These are phyloP conservation scores for Xiphophorus maculatus DNA, from an alignment of 2,113 vertebrate species.

Conservation along the genomic window DNA sequence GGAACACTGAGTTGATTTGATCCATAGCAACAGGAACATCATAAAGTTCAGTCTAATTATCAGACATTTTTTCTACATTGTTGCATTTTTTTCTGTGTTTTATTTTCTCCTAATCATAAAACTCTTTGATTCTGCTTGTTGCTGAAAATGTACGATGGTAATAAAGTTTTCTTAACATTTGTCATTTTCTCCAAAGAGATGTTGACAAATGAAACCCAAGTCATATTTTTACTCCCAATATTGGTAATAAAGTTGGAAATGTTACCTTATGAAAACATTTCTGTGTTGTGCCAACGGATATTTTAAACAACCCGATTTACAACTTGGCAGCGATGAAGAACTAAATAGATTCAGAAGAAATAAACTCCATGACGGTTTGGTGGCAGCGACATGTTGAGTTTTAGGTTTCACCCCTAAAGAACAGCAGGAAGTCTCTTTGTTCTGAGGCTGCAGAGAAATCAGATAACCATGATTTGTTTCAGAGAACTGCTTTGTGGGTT, in stretches of 20 bases:
- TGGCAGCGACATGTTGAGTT: background rate
- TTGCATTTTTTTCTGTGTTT: too few relatives aligned
- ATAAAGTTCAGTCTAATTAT: too few relatives aligned
- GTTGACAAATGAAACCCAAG: background rate
- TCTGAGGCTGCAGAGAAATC: background rate
- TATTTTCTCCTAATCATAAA: too few relatives aligned
- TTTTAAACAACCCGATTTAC: background rate
- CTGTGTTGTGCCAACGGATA: background rate
- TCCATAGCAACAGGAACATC: too few relatives aligned
- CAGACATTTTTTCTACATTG: too few relatives aligned
- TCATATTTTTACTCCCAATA: background rate
- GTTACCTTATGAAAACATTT: background rate
- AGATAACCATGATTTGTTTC: background rate
- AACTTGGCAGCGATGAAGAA: background rate
- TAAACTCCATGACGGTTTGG: background rate
- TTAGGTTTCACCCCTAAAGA: background rate
- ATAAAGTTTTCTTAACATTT: too few relatives aligned
- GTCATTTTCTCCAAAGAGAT: too few relatives aligned
- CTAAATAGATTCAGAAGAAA: background rate
- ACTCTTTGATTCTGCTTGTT: too few relatives aligned
- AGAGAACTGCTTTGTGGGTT: too few relatives aligned
- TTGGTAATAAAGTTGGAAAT: background rate
- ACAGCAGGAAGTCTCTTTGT: background rate
- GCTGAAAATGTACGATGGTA: too few relatives aligned
- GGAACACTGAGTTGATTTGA: too few relatives aligned